A percentile compares a stretch with the other conserved stretches of the same genome.
These are phyloP conservation scores for Malurus splendens DNA, from an alignment of 2,797 vertebrate species.

Conservation along the genomic window DNA sequence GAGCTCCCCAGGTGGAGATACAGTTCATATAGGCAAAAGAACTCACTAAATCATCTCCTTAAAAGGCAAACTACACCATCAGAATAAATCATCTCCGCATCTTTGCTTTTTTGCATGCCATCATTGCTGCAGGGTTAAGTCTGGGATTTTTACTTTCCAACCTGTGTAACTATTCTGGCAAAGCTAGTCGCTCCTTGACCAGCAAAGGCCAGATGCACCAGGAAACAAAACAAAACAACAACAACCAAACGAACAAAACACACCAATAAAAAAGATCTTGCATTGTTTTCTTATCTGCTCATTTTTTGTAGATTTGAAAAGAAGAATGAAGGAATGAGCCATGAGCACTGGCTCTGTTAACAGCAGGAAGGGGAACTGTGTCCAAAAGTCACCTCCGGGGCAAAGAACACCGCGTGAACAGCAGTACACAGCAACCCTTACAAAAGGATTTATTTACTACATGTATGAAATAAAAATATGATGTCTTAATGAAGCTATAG, in stretches of 20 bases:
- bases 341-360: not conserved
- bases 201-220: not conserved
- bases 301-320: not conserved
- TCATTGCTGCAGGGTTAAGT: conserved; percentile 13
- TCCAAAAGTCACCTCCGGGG: not conserved
- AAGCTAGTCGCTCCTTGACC: not conserved
- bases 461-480: not conserved
- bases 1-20: conserved; percentile 39
- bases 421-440: not conserved
- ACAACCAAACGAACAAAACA: not conserved
- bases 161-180: not conserved
- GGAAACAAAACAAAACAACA: not conserved
- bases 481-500: not conserved
- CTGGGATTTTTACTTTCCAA: conserved; percentile 33
- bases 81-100: conserved; percentile 25
- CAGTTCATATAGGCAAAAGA: conserved; percentile 26
- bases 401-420: not conserved
- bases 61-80: conserved; percentile 33
- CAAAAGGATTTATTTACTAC: not conserved
- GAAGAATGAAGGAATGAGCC: not conserved
- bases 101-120: conserved; percentile 9
- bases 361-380: not conserved
- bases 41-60: conserved; percentile 25
- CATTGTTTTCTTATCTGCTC: not conserved
- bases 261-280: not conserved